Base-by-base conservation (phyloP, 2,797 vertebrate genomes). In the Sebastes steindachneri region DNA sequence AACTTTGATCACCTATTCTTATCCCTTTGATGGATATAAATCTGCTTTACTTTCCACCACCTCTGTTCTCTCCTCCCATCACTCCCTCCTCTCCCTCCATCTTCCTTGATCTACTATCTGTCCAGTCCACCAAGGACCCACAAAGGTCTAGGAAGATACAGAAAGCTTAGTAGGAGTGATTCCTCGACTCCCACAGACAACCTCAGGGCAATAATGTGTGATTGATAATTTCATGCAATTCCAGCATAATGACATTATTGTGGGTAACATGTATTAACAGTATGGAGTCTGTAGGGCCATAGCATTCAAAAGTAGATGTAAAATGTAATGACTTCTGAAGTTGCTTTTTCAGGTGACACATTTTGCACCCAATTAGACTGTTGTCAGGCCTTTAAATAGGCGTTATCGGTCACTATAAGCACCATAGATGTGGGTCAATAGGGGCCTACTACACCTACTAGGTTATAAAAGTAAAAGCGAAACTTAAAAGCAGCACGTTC, bases 1-100 rank as follows among this genome's bases (percentile, higher is more conserved):
- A 59, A 62, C 29, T 57, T 25, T 75, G 51, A 68, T 77, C 45
- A 29, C 26, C 26, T 45, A 29, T 35, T 9, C 48, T 77, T 55
- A 70, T 29, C 57, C 54, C 53, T 63, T 15, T 33, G 62, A 57
- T 41, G 67, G 79, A 78, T 62, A 64, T 60, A 70, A 66, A 68
- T 72, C 33, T 54, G 6, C 53, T 64, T 71, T 31, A n/a, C 45
- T 33, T 68, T 57, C 7, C 25, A 23, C n/a, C 35, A 41, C 31
- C 28, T 26, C 53, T 66, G 54, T 35, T 72, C 41, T 26, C n/a
- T 57, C 53, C 51, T 33, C 67, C n/a, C 12, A 11, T 12, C 11
- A 9, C 31, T 29, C 23, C 12, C 5, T 45, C 35, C 65, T 77
- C 41, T 26, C 8, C n/a, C n/a, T 28, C 25, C 19, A 21, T 48